Conservation (phyloP, 2,888 invertebrate genomes). For the Diaphora mendica region DNA sequence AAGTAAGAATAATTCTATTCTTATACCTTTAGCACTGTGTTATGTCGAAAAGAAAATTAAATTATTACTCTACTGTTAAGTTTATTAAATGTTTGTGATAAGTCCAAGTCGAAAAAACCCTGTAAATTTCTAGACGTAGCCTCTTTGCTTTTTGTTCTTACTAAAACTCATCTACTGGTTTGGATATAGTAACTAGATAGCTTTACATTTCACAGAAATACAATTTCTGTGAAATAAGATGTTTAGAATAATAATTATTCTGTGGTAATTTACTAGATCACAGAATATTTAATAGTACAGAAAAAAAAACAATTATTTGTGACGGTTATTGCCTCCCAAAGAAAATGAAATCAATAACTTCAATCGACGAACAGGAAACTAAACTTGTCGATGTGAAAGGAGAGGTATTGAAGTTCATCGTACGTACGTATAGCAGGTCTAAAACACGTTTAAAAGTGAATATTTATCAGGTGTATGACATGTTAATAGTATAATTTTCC, state of each 20-base stretch:
- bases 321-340: not conserved
- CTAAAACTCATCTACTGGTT: not conserved
- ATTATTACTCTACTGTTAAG: not conserved
- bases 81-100: not conserved
- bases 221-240: not conserved
- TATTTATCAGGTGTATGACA: not conserved
- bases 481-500: not conserved
- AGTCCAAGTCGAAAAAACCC: not conserved
- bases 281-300: too few relatives aligned
- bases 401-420: not conserved
- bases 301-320: too few relatives aligned
- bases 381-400: not conserved
- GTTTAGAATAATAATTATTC: not conserved
- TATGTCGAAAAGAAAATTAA: not conserved
- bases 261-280: not conserved
- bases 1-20: constrained; percentile 61
- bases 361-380: not conserved
- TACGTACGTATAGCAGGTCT: not conserved
- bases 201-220: not conserved
- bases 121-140: not conserved
- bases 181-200: not conserved
- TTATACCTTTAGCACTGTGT: not conserved
- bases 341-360: not conserved
- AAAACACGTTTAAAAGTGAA: not conserved
- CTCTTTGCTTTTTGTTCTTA: not conserved